Conservation (phyloP, 2,888 invertebrate species). For the Calameuta idolon region DNA sequence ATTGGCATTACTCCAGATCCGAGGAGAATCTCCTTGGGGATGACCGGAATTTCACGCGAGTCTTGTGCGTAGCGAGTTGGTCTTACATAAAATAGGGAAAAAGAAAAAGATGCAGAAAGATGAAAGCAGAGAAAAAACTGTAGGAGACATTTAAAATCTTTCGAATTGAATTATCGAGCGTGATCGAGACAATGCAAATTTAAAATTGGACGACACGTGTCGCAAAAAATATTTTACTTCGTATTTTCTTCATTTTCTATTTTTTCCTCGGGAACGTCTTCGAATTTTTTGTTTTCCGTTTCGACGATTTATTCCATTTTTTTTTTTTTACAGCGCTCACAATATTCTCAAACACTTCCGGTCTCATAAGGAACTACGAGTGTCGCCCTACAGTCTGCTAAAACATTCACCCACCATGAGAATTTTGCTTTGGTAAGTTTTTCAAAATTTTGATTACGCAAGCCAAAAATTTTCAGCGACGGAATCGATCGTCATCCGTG, state of each 20-base stretch:
- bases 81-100: neutral
- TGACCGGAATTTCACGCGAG: neutral
- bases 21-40: neutral
- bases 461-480: neutral
- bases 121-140: neutral
- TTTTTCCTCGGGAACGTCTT: neutral
- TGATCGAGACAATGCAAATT: neutral
- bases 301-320: neutral
- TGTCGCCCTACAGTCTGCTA: constrained; percentile 61
- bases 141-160: neutral
- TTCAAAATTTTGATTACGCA: neutral
- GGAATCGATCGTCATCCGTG: too few relatives aligned
- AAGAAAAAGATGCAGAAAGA: neutral
- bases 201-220: neutral
- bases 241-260: neutral
- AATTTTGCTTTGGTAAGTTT: constrained; percentile 55
- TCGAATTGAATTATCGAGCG: neutral
- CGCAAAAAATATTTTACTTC: neutral
- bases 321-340: constrained; percentile 46
- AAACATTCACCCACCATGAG: constrained; percentile 56
- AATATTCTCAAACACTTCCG: constrained; percentile 56
- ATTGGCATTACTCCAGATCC: constrained; percentile 39
- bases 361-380: constrained; percentile 54
- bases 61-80: neutral
- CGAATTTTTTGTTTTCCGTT: neutral